Evolutionary conservation across 2,797 vertebrate species (phyloP).

Genomic region (Geotrypetes seraphini): DNA sequence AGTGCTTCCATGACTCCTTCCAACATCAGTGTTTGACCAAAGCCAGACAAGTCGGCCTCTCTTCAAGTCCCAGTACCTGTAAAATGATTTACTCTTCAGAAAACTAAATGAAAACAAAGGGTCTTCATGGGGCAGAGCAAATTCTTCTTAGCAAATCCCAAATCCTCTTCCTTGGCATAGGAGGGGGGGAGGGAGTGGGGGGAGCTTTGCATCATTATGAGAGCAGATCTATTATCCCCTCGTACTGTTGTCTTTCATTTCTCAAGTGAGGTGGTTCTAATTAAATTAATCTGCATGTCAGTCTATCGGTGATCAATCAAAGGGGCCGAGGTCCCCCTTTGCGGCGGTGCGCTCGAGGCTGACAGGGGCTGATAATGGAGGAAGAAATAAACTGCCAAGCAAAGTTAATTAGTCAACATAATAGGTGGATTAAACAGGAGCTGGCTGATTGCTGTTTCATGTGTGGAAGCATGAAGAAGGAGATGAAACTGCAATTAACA

Average conservation of each 20-base stretch:
- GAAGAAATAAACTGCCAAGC: conserved; percentile 68
- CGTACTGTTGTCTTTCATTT: conserved; percentile 73
- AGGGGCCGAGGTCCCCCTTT: conserved; percentile 53
- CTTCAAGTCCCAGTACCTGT: conserved; percentile 56
- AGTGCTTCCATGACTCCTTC: no score
- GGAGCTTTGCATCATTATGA: conserved; percentile 61
- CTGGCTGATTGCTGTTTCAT: conserved; percentile 60
- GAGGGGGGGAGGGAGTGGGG: no score
- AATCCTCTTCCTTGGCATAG: conserved; percentile 51
- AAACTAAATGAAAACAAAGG: conserved; percentile 61
- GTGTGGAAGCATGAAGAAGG: conserved; percentile 59
- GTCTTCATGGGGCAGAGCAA: conserved; percentile 55
- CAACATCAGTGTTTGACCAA: no score
- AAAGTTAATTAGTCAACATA: conserved; percentile 79
- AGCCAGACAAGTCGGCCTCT: no score
- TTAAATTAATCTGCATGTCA: conserved; percentile 81
- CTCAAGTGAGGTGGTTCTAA: conserved; percentile 78
- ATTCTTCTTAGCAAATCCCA: conserved; percentile 65
- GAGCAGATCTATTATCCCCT: conserved; percentile 69
- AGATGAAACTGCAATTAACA: conserved; percentile 67
- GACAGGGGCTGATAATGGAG: conserved; percentile 75
- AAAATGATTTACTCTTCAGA: conserved; percentile 58
- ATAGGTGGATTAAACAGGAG: conserved; percentile 73
- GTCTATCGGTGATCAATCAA: conserved; percentile 78
- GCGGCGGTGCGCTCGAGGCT: conserved; percentile 56